phyloP scores from a whole-genome alignment of 1,140 invertebrate genomes.

The Procambarus virginalis region DNA sequence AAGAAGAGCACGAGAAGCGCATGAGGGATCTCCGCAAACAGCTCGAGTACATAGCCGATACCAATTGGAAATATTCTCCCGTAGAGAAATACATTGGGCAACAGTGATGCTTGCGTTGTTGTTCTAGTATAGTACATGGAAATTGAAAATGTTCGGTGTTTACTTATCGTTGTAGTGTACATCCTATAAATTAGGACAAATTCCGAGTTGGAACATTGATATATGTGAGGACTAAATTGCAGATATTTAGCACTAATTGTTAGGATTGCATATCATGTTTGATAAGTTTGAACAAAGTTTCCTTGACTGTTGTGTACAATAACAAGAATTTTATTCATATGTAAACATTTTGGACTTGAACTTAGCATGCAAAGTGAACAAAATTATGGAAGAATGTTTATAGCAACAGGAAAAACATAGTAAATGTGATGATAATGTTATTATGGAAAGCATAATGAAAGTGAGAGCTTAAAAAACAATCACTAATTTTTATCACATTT shows the following conservation, averaged over 20 bases:
- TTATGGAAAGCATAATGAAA: not conserved
- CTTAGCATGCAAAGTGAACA: too few species aligned
- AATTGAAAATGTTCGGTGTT: not conserved
- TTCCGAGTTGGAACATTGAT: too few species aligned
- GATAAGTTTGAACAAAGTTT: too few species aligned
- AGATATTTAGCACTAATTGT: too few species aligned
- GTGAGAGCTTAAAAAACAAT: not conserved
- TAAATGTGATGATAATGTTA: not conserved
- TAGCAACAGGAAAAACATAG: too few species aligned
- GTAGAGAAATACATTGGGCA: constrained; percentile 76
- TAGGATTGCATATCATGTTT: too few species aligned
- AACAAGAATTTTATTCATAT: too few species aligned
- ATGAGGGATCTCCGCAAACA: constrained; percentile 74
- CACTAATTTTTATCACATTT: not conserved
- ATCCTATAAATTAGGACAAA: too few species aligned
- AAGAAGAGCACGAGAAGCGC: constrained; percentile 74
- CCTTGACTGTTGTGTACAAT: too few species aligned
- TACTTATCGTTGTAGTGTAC: not conserved
- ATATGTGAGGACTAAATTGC: too few species aligned
- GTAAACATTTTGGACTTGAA: too few species aligned
- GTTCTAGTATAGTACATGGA: not conserved
- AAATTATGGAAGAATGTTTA: too few species aligned
- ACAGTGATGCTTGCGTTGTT: constrained; percentile 36
- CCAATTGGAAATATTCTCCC: constrained; percentile 75
- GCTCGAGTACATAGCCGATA: constrained; percentile 75